Evolutionary conservation across 2,797 vertebrate species (phyloP), one percentile per base, ranked within the genome.

Genomic region (Thaleichthys pacificus): DNA sequence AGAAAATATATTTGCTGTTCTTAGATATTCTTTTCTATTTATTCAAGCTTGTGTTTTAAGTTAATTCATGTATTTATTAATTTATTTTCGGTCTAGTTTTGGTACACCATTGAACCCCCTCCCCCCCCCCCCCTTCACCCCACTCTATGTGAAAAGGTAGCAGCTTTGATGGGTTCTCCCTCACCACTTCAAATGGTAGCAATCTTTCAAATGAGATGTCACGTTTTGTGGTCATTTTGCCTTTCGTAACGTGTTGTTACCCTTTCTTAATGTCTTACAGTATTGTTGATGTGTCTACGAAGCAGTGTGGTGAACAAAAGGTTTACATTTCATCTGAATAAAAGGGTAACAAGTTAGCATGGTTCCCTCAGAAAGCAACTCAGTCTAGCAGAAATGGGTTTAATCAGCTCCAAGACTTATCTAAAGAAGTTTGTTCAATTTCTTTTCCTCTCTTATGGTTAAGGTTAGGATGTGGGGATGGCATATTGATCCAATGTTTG

Each of bases 21-120:
- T 65, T 61, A 4, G 61, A 38, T 69, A 19, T 76, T 73, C 62
- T 69, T 74, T 71, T 56, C 51, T 71, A 71, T 77, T 72, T 73
- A 76, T 76, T 77, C n/a, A 32, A 47, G 71, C 64, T 70, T 74
- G 66, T 76, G 74, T 76, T 11, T 74, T 66, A 76, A 76, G 58
- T 71, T 73, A 70, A 73, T 73, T 32, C 65, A 66, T 69, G 68
- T 78, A 76, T 76, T 69, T 66, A 57, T 72, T 69, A 42, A 51
- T 63, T 76, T 70, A 73, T 66, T 66, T 66, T 66, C 49, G 67
- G 28, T 66, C 17, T 63, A 60, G 66, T 69, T 51, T 71, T 17
- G 47, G 57, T 66, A 70, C 32, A 51, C 32, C 28, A 60, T 47
- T 12, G 42, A 47, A 11, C 42, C 42, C 42, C 38, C 8, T 4